Base-by-base conservation (phyloP, 2,888 invertebrate species). In the Zonitis immaculata region DNA sequence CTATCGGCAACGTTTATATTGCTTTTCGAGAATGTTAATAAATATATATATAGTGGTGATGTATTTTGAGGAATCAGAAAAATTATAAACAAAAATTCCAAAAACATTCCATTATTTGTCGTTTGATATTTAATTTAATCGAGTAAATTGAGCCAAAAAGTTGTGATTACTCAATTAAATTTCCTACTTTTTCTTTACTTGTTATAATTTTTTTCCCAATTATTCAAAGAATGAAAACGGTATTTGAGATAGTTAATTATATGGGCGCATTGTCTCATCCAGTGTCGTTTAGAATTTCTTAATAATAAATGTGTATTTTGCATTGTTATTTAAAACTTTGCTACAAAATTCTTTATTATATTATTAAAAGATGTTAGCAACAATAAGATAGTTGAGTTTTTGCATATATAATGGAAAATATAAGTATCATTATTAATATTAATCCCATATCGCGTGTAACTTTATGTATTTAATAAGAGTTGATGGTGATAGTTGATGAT, bases 1-100 rank as follows among this genome's bases (percentile, higher is more conserved):
- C 71, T 71, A 72, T 72, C 71, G 72, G 71, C 71, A 70, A 66
- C 67, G 68, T 65, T 69, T 69, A 66, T 60, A 62, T 64, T 60
- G 63, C 59, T 58, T 57, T 35, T 59, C 61, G 67, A n/a, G n/a
- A 68, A 68, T 69, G 66, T 67, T 69, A 68, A 69, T 68, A 48
- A 18, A 44, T n/a, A n/a, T n/a, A n/a, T n/a, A n/a, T n/a, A n/a
- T n/a, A n/a, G n/a, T 47, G 26, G 39, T 20, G 30, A 39, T 20
- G 35, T 16, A 35, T 35, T 35, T 16, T 4, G 22, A 22, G 22
- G 22, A 22, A 18, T 30, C 11, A 8, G 25, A 35, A 20, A 35
- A 44, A 44, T 9, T 18, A 3, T n/a, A n/a, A n/a, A n/a, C n/a
- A n/a, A n/a, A n/a, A n/a, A n/a, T n/a, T n/a, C n/a, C n/a, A n/a